Conservation (phyloP, 2,113 vertebrate genomes). For the Gasterosteus nipponicus region DNA sequence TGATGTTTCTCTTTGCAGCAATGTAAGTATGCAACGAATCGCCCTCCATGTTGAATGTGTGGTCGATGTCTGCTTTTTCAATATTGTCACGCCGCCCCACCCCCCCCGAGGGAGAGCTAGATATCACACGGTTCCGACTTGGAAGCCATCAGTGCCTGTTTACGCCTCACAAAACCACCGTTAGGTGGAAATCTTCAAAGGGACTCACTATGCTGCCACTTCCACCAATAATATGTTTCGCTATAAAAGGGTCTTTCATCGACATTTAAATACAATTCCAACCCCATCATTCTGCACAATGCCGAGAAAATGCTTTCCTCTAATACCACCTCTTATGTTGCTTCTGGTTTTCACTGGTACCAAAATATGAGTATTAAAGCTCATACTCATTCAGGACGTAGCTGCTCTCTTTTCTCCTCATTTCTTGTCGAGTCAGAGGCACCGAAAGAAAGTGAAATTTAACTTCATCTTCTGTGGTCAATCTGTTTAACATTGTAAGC, state of each 20-base stretch:
- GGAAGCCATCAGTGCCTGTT: slow-evolving; percentile 44
- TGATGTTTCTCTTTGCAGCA: slow-evolving; percentile 46
- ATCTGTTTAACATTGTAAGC: slow-evolving; percentile 73
- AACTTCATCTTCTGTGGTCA: slow-evolving; percentile 72
- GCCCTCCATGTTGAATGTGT: slow-evolving; percentile 33
- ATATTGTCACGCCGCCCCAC: slow-evolving; percentile 29
- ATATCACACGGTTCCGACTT: slow-evolving; percentile 38
- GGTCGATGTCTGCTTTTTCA: slow-evolving; percentile 10
- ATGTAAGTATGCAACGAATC: slow-evolving; percentile 47
- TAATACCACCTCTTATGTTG: slow-evolving; percentile 36
- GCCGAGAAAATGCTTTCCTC: slow-evolving; percentile 35
- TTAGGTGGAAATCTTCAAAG: slow-evolving; percentile 57
- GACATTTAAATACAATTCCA: slow-evolving; percentile 63
- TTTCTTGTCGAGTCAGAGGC: slow-evolving; percentile 53
- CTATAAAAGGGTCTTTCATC: slow-evolving; percentile 56
- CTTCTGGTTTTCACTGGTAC: slow-evolving; percentile 29
- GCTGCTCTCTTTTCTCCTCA: slow-evolving; percentile 46
- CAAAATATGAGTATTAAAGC: slow-evolving; percentile 59
- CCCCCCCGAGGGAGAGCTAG: slow-evolving; percentile 33
- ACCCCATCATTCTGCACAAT: slow-evolving; percentile 45
- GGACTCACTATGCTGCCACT: slow-evolving; percentile 35
- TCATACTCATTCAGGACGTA: slow-evolving; percentile 22
- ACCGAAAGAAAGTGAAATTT: slow-evolving; percentile 62
- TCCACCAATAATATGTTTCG: slow-evolving; percentile 54
- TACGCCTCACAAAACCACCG: slow-evolving; percentile 37